phyloP scores from a whole-genome alignment of 2,113 vertebrate species.

The Xiphophorus couchianus region DNA sequence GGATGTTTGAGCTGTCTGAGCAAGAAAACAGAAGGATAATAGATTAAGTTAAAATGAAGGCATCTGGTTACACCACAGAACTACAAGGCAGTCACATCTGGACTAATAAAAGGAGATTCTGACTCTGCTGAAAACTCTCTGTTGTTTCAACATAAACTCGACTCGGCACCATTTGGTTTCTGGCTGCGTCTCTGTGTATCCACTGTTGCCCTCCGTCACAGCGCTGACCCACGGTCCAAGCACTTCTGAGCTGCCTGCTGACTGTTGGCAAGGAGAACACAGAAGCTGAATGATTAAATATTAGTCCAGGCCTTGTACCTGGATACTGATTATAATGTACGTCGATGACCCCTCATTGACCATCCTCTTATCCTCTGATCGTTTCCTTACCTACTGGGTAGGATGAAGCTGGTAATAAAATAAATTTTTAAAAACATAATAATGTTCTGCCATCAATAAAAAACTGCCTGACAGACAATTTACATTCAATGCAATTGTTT shows the following conservation, averaged over 20 bases:
- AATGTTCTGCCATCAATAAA: not conserved
- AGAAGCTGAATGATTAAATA: conserved; percentile 41
- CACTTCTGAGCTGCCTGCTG: conserved; percentile 36
- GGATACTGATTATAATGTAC: conserved; percentile 41
- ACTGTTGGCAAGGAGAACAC: conserved; percentile 37
- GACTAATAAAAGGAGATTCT: conserved; percentile 54
- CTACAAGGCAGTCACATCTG: conserved; percentile 45
- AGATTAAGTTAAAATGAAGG: no score
- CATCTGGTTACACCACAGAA: conserved; percentile 21
- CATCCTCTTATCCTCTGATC: not conserved
- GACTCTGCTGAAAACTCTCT: conserved; percentile 40
- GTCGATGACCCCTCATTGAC: conserved; percentile 22
- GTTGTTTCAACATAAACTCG: conserved; percentile 41
- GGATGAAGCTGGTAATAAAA: not conserved
- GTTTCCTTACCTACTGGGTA: no score
- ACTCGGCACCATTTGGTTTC: conserved; percentile 41
- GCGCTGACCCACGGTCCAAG: conserved; percentile 35
- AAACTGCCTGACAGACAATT: not conserved
- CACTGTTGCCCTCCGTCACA: conserved; percentile 7
- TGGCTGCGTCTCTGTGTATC: conserved; percentile 29
- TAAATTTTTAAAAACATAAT: not conserved
- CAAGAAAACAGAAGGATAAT: no score
- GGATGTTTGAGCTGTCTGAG: no score
- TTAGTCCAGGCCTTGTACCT: conserved; percentile 9
- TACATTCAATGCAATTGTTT: not conserved